Evolutionary conservation across 2,113 vertebrate species (phyloP), one percentile per base, ranked within the genome.

Genomic region (Trogon melanurus): DNA sequence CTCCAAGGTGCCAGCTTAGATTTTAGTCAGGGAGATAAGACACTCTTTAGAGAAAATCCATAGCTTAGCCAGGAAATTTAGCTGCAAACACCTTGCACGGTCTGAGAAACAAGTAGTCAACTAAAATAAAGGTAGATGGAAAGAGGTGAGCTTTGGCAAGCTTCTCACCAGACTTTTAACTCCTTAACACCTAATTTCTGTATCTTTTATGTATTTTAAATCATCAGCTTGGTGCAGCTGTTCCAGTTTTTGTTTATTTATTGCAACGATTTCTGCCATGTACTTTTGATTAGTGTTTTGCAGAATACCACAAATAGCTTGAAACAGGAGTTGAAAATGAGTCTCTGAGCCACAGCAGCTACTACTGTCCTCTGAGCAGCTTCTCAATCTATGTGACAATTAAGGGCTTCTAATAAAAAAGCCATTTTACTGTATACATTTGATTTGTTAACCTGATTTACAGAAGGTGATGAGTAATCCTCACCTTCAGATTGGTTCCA

Each of bases 81-180:
- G 6, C 58, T 3, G 2, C n/a, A 41, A 58, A 54, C 53, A 26
- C 6, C 11, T 23, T 12, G 5, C 2, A 1, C 54, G 56, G 11
- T 36, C 41, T 27, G 82, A 65, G 45, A 65, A 81, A 10, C 10
- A 84, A 85, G 20, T 9, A 41, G 50, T 45, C 10, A 44, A 54
- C 26, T 30, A 57, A 50, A 85, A 69, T 69, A 75, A 72, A 85
- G 16, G n/a, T 61, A 93, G 16, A 32, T 74, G n/a, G 51, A 58
- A 73, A 73, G 27, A 79, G 10, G 6, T 45, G 30, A 69, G 25
- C 27, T 88, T 78, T 74, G 61, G 48, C 41, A 79, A 57, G 38
- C 10, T 69, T 69, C 23, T 85, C 5, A 14, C 5, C 27, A 65
- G 27, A 69, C 18, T 38, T 36, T 86, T 54, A 67, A 36, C 51